Evolutionary conservation across 1,140 invertebrate species (phyloP), one percentile per base, ranked within the genome.

Genomic region (Musca domestica): DNA sequence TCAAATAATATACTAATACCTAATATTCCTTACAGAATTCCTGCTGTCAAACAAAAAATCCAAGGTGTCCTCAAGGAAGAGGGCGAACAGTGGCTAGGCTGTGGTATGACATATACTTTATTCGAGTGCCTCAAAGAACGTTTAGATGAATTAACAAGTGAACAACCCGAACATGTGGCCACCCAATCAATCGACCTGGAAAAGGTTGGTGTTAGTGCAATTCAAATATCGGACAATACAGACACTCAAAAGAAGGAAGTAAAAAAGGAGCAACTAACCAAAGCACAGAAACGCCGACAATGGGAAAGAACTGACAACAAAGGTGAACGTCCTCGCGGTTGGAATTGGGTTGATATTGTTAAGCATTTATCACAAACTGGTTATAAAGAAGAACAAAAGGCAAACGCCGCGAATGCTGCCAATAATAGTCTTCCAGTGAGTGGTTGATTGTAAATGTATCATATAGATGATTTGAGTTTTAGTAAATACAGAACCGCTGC

Each of bases 281-380:
- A 98, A 83, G 87, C 93, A 2, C 95, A 98, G 82, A 98, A 98
- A 81, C 86, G 95, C 23, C 86, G 89, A 69, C 89, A 95, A 73
- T 96, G 93, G 90, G 92, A 95, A 77, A 85, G 88, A 70, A 85
- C 90, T 0, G 92, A 95, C 84, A 85, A 86, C 10, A 91, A 90
- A 69, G 94, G 94, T 1, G 94, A 96, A 73, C 89, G 87, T 71
- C 91, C 92, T 1, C 84, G 95, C 25, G 96, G 96, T 2, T 95
- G 90, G 88, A 88, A 98, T 83, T 98, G 96, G 95, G 90, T 98
- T 3, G 95, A 98, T 80, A 89, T 98, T 69, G 89, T 98, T 25
- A 95, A 95, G 83, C 96, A 98, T 84, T 86, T 98, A 46, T 94
- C 92, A n/a, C 95, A 98, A 67, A 80, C 78, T 19, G 80, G 80